Evolutionary conservation across 2,113 vertebrate species (phyloP).

Genomic region (Mesembrinibis cayennensis): DNA sequence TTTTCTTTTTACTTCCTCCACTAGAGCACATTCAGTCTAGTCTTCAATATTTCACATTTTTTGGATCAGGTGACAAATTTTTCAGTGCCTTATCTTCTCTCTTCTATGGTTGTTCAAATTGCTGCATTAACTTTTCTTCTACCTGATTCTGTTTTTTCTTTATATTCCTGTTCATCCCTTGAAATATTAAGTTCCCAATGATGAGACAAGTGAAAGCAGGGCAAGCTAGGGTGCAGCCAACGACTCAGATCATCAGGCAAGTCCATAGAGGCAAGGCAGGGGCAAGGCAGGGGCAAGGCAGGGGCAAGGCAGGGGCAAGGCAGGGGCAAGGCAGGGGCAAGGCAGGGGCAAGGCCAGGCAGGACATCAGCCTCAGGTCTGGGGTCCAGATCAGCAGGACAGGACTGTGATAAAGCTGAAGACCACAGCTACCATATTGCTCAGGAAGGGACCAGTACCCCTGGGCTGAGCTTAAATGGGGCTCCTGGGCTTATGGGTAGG

Average conservation of each 20-base stretch:
- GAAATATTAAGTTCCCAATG: background rate
- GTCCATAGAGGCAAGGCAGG: background rate
- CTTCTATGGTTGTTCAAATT: background rate
- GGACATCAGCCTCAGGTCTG: background rate
- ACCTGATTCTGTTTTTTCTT: background rate
- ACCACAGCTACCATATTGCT: background rate
- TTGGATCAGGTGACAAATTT: background rate
- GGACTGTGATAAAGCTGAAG: background rate
- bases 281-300: background rate
- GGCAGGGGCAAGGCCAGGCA: background rate
- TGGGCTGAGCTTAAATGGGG: background rate
- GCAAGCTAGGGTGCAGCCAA: background rate
- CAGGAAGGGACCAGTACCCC: accelerated
- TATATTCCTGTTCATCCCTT: background rate
- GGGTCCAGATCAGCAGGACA: background rate
- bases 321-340: background rate
- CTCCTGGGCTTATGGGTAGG: background rate
- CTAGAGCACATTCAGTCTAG: background rate
- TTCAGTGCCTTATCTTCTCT: background rate
- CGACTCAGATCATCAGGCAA: background rate
- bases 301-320: background rate
- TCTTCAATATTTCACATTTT: background rate
- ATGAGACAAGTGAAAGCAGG: background rate
- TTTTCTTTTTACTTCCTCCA: background rate
- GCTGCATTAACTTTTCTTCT: background rate